These are phyloP conservation scores for Apamea sordens DNA, from an alignment of 2,888 invertebrate species.

Conservation along the genomic window DNA sequence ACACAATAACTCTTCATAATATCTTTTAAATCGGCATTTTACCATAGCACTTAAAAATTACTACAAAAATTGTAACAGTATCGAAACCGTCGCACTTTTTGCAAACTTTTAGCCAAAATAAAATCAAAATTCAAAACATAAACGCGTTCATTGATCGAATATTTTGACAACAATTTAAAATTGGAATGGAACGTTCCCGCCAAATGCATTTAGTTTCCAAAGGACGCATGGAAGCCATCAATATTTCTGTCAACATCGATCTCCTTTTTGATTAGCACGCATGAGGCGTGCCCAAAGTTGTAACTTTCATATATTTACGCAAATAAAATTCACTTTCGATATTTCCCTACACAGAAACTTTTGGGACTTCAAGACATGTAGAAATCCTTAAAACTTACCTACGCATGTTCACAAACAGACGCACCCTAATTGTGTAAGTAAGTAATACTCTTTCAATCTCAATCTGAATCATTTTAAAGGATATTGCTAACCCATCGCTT, in stretches of 20 bases:
- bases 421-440: too few species aligned
- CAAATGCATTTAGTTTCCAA: slow-evolving; percentile 47
- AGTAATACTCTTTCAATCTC: too few species aligned
- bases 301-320: slow-evolving; percentile 63
- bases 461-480: too few species aligned
- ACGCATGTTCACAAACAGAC: too few species aligned
- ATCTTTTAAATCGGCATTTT: background rate
- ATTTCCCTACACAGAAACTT: slow-evolving; percentile 28
- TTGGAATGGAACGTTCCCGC: slow-evolving; percentile 50
- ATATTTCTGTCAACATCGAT: slow-evolving; percentile 59
- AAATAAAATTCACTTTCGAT: slow-evolving; percentile 62
- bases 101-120: background rate
- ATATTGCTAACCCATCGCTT: background rate
- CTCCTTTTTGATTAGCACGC: slow-evolving; percentile 47
- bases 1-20: background rate
- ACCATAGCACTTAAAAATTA: background rate
- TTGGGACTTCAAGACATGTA: background rate
- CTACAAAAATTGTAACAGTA: background rate
- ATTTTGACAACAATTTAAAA: slow-evolving; percentile 52
- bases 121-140: slow-evolving; percentile 35
- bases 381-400: too few species aligned
- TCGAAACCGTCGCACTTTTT: background rate
- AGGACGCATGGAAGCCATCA: slow-evolving; percentile 48
- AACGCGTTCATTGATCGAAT: slow-evolving; percentile 30
- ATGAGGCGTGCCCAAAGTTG: slow-evolving; percentile 43